Base-by-base conservation (phyloP, 2,113 vertebrate species). In the Synchiropus splendidus region DNA sequence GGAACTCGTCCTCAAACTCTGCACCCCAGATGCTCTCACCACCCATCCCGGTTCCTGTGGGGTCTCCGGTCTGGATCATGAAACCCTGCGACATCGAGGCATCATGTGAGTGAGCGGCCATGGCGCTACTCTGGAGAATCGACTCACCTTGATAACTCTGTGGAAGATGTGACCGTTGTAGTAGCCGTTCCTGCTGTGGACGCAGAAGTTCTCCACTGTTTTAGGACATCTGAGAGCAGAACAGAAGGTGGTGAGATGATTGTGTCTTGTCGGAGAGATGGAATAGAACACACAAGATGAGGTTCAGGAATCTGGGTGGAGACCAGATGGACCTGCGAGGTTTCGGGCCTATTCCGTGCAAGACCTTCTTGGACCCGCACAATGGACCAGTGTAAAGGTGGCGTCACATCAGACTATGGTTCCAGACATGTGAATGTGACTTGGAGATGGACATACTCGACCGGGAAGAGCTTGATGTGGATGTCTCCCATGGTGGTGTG, bases 401-500 rank as follows among this genome's bases (percentile, higher is more conserved):
- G n/a, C n/a, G n/a, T n/a, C n/a, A n/a, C n/a, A n/a, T n/a, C n/a
- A n/a, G n/a, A n/a, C n/a, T n/a, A n/a, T n/a, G n/a, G n/a, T n/a
- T n/a, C n/a, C 21, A 27, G 21, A 27, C 8, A 4, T 27, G 8
- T 27, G 8, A 8, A 4, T 27, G 21, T 9, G 6, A 14, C 34
- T 36, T 10, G 15, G 30, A 6, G 8, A 9, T 12, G 4, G 1
- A 2, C 3, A 76, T 92, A 98, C 94, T 99, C 95, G 17, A 98
- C 93, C 31, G 94, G 95, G 67, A 97, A 98, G n/a, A 99, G 91
- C 58, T 97, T 97, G 70, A 92, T 83, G 57, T 98, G 92, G 64
- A 99, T 90, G 77, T 99, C 95, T 58, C 95, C 95, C 92, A 98
- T 97, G 70, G 92, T 94, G 60, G 94, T 98, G 69, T 99, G 95